Conservation (phyloP, 2,797 vertebrate species). For the Caiman crocodilus region DNA sequence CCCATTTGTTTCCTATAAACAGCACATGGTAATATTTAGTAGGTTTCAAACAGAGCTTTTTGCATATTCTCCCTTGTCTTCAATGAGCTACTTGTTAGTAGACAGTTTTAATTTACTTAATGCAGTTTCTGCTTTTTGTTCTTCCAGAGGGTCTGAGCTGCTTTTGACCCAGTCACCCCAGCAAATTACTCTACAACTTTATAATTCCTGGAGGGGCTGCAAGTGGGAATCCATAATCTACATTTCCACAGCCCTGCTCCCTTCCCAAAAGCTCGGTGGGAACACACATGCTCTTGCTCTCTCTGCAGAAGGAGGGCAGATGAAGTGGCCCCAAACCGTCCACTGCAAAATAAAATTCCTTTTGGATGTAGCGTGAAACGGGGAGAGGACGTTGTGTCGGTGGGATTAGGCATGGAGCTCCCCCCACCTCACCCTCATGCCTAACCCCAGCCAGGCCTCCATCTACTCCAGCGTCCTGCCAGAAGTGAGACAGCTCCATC, state of each 20-base stretch:
- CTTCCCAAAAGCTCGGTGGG: fast-evolving
- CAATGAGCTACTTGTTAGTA: constrained; percentile 90
- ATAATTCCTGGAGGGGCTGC: background rate
- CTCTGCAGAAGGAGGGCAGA: fast-evolving
- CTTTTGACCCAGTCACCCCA: constrained; percentile 50
- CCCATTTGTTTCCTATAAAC: constrained; percentile 93
- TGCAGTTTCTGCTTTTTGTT: constrained; percentile 64
- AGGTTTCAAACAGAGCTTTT: constrained; percentile 84
- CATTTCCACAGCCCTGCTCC: background rate
- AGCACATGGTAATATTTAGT: constrained; percentile 93
- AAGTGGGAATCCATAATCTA: background rate
- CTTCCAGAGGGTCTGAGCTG: constrained; percentile 45
- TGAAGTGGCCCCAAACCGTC: fast-evolving
- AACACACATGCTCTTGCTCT: fast-evolving
- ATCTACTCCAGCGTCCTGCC: background rate
- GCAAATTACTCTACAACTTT: background rate
- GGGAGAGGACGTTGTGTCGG: background rate
- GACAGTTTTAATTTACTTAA: constrained; percentile 80
- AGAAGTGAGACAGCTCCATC: background rate
- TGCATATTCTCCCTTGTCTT: constrained; percentile 74
- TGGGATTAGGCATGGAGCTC: background rate
- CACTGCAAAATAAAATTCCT: background rate
- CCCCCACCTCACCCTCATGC: too few species aligned
- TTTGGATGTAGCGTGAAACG: background rate
- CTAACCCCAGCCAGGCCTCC: background rate